Conservation (phyloP, 2,888 invertebrate species). For the Prenolepis imparis region DNA sequence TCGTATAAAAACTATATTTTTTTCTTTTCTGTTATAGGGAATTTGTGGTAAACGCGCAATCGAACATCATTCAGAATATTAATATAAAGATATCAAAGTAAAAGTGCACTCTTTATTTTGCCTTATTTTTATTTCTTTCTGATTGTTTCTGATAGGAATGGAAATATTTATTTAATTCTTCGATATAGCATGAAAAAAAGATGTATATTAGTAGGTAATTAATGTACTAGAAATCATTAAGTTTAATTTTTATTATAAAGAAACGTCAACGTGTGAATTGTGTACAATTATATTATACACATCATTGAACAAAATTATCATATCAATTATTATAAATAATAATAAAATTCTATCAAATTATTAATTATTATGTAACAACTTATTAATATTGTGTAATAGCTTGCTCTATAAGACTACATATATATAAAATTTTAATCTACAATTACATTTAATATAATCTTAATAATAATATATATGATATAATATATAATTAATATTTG, state of each 20-base stretch:
- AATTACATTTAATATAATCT: not conserved
- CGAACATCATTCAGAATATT: too few species aligned
- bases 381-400: not conserved
- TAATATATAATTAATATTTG: not conserved
- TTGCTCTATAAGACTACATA: too few species aligned
- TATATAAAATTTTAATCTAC: not conserved
- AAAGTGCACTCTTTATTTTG: too few species aligned
- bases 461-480: not conserved
- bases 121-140: too few species aligned
- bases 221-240: not conserved
- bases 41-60: too few species aligned
- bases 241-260: not conserved
- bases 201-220: not conserved
- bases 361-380: not conserved
- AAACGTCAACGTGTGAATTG: not conserved
- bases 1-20: too few species aligned
- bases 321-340: not conserved
- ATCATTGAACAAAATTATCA: not conserved
- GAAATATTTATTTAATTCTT: too few species aligned
- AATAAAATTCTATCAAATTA: not conserved
- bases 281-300: not conserved
- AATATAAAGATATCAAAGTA: too few species aligned
- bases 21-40: too few species aligned
- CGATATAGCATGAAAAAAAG: too few species aligned
- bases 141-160: too few species aligned